Conservation (phyloP, 2,888 invertebrate species). For the Zhuqinia jingwanae region DNA sequence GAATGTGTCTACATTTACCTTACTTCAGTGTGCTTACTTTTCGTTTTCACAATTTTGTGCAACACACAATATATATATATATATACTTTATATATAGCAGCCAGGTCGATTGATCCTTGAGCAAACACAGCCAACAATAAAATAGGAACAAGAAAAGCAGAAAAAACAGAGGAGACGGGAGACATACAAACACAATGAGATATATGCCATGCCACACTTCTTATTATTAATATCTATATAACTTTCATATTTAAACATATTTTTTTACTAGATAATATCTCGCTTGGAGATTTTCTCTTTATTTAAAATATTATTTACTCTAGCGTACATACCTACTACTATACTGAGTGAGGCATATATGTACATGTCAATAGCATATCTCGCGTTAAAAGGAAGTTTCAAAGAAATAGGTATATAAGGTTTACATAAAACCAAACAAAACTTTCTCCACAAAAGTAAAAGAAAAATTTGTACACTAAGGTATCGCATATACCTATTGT, state of each 20-base stretch:
- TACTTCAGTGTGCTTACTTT: too few relatives aligned
- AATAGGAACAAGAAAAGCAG: conserved; percentile 50
- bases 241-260: conserved; percentile 15
- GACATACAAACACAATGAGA: neutral
- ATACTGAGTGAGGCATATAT: neutral
- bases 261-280: conserved; percentile 14
- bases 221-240: conserved; percentile 8
- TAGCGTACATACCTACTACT: too few relatives aligned
- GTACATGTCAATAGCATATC: too few relatives aligned
- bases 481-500: too few relatives aligned
- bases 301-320: conserved; percentile 51
- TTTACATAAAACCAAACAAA: conserved; percentile 34
- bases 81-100: neutral
- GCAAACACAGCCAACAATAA: conserved; percentile 56
- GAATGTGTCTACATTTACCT: neutral
- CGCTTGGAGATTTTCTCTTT: too few relatives aligned
- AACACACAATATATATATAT: too few relatives aligned
- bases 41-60: too few relatives aligned
- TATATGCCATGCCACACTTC: conserved; percentile 6
- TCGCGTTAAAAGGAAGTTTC: conserved; percentile 21
- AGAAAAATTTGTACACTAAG: too few relatives aligned
- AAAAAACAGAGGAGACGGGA: conserved; percentile 22
- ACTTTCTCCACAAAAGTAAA: conserved; percentile 1
- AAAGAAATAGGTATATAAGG: neutral
- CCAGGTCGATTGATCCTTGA: conserved; percentile 65